Percentiles rank a stretch among this genome's conserved stretches.
Conservation (phyloP, 2,797 vertebrate species). For the Dendrocincla fuliginosa region DNA sequence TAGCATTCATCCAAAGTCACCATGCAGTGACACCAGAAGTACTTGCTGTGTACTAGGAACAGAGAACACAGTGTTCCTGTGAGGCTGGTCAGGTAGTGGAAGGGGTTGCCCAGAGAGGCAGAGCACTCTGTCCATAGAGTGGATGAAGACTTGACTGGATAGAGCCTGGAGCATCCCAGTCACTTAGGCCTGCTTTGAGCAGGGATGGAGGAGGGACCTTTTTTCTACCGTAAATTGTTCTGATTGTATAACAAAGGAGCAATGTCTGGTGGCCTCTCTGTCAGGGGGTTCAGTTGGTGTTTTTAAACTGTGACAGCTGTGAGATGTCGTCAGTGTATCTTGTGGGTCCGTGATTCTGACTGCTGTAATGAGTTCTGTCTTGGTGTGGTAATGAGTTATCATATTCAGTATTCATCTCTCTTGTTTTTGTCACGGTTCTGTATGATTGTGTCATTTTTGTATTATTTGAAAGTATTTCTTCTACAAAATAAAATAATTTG, state of each 20-base stretch:
- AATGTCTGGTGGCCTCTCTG: not conserved
- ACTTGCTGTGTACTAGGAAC: not conserved
- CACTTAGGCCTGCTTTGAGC: not conserved
- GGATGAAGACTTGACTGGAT: not conserved
- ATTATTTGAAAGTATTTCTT: conserved; percentile 79
- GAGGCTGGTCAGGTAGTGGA: not conserved
- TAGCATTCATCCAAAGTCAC: not conserved
- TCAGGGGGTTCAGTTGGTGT: not conserved
- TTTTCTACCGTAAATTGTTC: not conserved
- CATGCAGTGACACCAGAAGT: not conserved
- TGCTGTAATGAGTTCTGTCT: conserved; percentile 58
- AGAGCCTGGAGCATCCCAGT: not conserved
- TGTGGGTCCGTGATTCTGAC: conserved; percentile 45
- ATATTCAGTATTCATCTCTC: conserved; percentile 78
- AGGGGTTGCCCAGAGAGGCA: not conserved
- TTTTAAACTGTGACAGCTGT: not conserved
- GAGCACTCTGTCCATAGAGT: not conserved
- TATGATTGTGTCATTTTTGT: conserved; percentile 76
- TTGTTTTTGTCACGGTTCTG: conserved; percentile 76
- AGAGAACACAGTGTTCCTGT: not conserved
- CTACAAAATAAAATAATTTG: conserved; percentile 80
- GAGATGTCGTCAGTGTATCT: not conserved
- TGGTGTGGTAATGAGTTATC: conserved; percentile 69
- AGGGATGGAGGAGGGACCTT: not conserved
- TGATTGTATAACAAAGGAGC: not conserved